phyloP scores from a whole-genome alignment of 2,113 vertebrate genomes.

The Lagopus muta region DNA sequence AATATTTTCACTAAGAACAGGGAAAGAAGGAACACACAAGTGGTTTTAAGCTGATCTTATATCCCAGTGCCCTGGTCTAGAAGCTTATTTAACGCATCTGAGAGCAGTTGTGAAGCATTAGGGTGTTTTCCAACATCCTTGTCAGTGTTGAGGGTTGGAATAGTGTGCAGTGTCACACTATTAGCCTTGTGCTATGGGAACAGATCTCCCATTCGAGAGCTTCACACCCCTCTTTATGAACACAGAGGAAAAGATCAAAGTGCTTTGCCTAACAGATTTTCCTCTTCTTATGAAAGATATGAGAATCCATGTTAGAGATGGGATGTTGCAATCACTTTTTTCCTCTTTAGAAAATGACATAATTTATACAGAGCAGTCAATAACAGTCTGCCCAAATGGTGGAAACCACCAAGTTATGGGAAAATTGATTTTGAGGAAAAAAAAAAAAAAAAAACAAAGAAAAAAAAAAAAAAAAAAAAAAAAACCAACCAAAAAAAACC shows the following conservation, averaged over 20 bases:
- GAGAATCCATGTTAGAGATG: background rate
- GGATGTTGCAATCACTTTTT: background rate
- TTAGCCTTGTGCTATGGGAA: background rate
- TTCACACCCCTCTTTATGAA: background rate
- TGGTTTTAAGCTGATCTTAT: background rate
- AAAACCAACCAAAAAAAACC: no score
- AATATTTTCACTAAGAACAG: background rate
- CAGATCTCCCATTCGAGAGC: background rate
- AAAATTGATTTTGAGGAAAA: background rate
- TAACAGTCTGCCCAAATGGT: background rate
- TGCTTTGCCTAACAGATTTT: background rate
- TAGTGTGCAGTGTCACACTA: background rate
- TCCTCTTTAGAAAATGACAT: background rate
- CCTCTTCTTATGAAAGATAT: background rate
- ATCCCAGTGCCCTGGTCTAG: background rate
- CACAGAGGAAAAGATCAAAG: background rate
- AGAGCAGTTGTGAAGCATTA: background rate
- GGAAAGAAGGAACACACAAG: background rate
- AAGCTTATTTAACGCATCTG: background rate
- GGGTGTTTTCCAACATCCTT: background rate
- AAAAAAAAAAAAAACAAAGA: background rate
- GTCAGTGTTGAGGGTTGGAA: fast-evolving
- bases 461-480: background rate
- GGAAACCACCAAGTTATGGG: background rate
- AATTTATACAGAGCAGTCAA: background rate